These are phyloP conservation scores for Venturia canescens DNA, from an alignment of 1,140 invertebrate genomes.

Conservation along the genomic window DNA sequence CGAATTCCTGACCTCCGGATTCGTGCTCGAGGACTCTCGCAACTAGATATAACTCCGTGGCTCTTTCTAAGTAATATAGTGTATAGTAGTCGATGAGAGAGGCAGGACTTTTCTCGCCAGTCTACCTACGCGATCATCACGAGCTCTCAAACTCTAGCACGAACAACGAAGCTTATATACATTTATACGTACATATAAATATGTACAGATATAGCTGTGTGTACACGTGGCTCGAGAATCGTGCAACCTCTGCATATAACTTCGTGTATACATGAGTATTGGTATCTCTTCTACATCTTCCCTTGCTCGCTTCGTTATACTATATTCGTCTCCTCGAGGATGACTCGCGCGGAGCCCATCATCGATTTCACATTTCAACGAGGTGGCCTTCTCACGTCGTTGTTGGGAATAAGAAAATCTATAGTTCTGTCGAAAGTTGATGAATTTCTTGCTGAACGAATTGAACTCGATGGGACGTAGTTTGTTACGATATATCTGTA, in stretches of 20 bases:
- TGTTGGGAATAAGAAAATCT: slow-evolving; percentile 8
- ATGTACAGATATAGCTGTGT: not conserved
- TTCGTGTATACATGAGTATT: slow-evolving; percentile 15
- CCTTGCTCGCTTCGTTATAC: not conserved
- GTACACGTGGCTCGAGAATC: slow-evolving; percentile 1
- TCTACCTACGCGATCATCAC: slow-evolving; percentile 23
- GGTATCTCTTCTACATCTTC: slow-evolving; percentile 18
- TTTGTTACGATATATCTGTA: not conserved
- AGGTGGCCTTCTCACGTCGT: not conserved
- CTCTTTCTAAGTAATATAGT: slow-evolving; percentile 1
- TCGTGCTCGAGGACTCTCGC: slow-evolving; percentile 28
- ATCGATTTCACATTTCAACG: slow-evolving; percentile 34
- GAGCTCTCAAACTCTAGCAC: slow-evolving; percentile 24
- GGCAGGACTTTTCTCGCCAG: slow-evolving; percentile 24
- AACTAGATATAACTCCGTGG: slow-evolving; percentile 21
- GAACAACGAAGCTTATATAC: not conserved
- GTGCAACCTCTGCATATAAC: slow-evolving; percentile 27
- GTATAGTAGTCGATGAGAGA: slow-evolving; percentile 10
- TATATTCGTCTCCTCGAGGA: slow-evolving; percentile 14
- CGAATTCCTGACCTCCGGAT: slow-evolving; percentile 34
- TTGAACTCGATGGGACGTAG: not conserved
- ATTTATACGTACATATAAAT: not conserved
- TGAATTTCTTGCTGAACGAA: slow-evolving; percentile 24
- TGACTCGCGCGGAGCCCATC: slow-evolving; percentile 9
- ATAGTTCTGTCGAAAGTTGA: slow-evolving; percentile 17